These are phyloP conservation scores for Napeogenes sylphis DNA, from an alignment of 2,888 invertebrate species.

Conservation along the genomic window DNA sequence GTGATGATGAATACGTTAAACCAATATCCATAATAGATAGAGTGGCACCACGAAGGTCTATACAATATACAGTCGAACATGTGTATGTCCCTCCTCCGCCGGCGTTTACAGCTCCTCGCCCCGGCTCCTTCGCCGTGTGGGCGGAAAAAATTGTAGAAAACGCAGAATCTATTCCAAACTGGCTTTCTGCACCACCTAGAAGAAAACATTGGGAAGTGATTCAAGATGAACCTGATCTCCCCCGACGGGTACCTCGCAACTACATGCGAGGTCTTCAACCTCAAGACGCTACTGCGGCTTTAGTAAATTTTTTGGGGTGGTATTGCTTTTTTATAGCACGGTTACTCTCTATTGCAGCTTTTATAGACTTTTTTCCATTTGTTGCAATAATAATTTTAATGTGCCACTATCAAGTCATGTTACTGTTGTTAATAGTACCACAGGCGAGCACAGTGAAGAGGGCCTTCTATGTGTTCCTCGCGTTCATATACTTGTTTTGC, in stretches of 20 bases:
- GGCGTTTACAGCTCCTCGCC: conserved; percentile 61
- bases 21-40: conserved; percentile 62
- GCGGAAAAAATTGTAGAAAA: conserved; percentile 75
- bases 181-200: conserved; percentile 72
- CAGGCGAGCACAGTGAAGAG: conserved; percentile 75
- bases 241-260: conserved; percentile 61
- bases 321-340: conserved; percentile 84
- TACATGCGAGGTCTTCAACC: conserved; percentile 83
- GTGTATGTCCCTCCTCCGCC: conserved; percentile 74
- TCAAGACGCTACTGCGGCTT: conserved; percentile 83
- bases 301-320: conserved; percentile 87
- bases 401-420: conserved; percentile 81
- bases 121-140: conserved; percentile 63
- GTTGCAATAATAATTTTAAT: conserved; percentile 78
- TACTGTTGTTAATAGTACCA: conserved; percentile 81
- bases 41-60: conserved; percentile 56
- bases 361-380: conserved; percentile 82
- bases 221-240: conserved; percentile 62
- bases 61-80: conserved; percentile 55
- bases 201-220: conserved; percentile 56
- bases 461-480: conserved; percentile 83
- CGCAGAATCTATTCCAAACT: conserved; percentile 72
- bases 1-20: conserved; percentile 60
- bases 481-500: conserved; percentile 85
- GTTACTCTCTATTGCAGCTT: conserved; percentile 82